Evolutionary conservation across 2,797 vertebrate genomes (phyloP), one percentile per base, ranked within the genome.

Genomic region (Ciconia nigra): DNA sequence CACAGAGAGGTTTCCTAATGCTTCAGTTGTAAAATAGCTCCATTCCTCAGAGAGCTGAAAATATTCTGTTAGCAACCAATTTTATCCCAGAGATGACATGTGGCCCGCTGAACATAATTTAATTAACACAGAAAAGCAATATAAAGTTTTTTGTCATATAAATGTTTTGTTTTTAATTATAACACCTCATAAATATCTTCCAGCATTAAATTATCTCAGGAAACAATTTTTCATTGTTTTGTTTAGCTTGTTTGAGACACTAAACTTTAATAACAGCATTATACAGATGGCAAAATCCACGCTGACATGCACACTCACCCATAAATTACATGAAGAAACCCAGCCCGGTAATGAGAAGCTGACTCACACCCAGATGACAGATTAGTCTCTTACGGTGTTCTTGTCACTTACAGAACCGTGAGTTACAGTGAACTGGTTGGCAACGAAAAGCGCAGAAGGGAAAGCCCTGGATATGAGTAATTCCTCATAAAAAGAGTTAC

Each of bases 291-390:
- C 46, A 78, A 54, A 59, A 52, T 9, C 59, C 49, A 5, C 4
- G 1, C 26, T 20, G 70, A 29, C 29, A 9, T 0, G 9, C 0
- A 2, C 7, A 0, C 67, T 86, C 78, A 18, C 54, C 55, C 46
- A 18, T 4, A 8, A 13, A 16, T 25, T 2, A 15, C 46, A 13
- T 0, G 5, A 13, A 59, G 77, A 19, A 44, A 46, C 10, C 13
- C 65, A 61, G 80, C 13, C 66, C 6, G n/a, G 65, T 9, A n/a
- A 21, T 0, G 13, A 81, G 86, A 8, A 46, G 29, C 46, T 69
- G 79, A 25, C 69, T 63, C 87, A 35, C 59, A 42, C 1, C 49
- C 35, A 22, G 49, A 65, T 35, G 83, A 76, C 70, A 72, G 6
- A 31, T 13, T 2, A 49, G 78, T 5, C 47, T 33, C 67, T 25